Conservation (phyloP, 2,113 vertebrate genomes). For the Gavia stellata region DNA sequence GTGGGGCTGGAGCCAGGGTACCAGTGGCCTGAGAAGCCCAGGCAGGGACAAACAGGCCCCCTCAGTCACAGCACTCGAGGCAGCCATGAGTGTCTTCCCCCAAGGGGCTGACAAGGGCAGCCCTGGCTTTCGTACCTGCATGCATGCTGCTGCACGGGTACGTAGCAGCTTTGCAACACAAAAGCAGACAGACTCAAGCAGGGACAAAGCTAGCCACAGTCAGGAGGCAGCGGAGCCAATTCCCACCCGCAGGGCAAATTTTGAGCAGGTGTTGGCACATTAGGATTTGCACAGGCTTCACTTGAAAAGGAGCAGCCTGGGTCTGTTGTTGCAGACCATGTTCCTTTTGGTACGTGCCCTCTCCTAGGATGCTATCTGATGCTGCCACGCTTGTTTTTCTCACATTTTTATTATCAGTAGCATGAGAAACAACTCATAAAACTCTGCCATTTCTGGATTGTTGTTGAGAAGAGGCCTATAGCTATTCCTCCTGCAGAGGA, state of each 20-base stretch:
- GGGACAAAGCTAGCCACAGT: fast-evolving
- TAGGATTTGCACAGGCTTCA: neutral
- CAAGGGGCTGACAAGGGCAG: neutral
- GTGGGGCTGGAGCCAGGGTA: neutral
- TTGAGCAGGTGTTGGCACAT: neutral
- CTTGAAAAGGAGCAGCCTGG: neutral
- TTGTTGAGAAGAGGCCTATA: neutral
- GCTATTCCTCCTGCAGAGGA: neutral
- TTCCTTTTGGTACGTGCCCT: neutral
- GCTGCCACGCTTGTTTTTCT: neutral
- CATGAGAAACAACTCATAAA: neutral
- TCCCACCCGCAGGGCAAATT: neutral
- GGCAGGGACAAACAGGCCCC: fast-evolving
- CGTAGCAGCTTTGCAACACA: fast-evolving
- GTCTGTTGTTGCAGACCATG: neutral
- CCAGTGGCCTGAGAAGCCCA: neutral
- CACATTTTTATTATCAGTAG: neutral
- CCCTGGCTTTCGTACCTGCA: neutral
- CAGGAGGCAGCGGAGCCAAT: neutral
- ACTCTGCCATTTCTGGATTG: neutral
- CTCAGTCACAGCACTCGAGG: fast-evolving
- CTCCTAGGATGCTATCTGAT: neutral
- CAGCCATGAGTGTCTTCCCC: neutral
- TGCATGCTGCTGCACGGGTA: fast-evolving
- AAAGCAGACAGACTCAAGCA: neutral